Evolutionary conservation across 2,113 vertebrate genomes (phyloP), one percentile per base, ranked within the genome.

Genomic region (Chaetops frenatus): DNA sequence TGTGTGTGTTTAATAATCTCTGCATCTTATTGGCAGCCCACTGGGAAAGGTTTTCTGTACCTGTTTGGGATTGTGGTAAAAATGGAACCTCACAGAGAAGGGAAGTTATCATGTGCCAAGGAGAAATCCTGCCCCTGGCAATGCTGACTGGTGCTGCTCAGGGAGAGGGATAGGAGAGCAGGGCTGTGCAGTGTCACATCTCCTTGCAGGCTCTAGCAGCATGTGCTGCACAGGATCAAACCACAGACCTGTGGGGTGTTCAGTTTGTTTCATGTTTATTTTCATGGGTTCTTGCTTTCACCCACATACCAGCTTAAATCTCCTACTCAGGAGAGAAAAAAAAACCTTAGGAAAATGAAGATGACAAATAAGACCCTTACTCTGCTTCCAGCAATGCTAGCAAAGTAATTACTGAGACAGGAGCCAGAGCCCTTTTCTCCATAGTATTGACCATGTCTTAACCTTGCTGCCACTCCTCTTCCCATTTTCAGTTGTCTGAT

Each of bases 141-240:
- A 22, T 25, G 40, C 50, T 2, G 2, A 0, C 19, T 0, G 0
- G n/a, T 0, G 0, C 35, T 67, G 51, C 62, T 54, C 23, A 42
- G 50, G 25, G 56, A 54, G 31, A 29, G 29, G 36, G 33, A 15
- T 33, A 33, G 60, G 28, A 66, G 29, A 44, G 36, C 38, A 66
- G 38, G 27, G 70, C 73, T 70, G 15, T 15, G 62, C 2, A 10
- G 14, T 2, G 22, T 36, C 70, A 28, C 45, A 42, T 20, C 36
- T 64, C 35, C 45, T 62, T 54, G 24, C 2, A 33, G 64, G 38
- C 42, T 78, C 21, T 5, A 48, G 40, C 54, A 62, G 69, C 0
- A 11, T 70, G 25, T 91, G 51, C 77, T 70, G 69, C 47, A 40
- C 44, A 33, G 72, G 23, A 47, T 38, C 72, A 42, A 48, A 48